Evolutionary conservation across 2,797 vertebrate species (phyloP), one percentile per base, ranked within the genome.

Genomic region (Microctenopoma stevenorrisi): DNA sequence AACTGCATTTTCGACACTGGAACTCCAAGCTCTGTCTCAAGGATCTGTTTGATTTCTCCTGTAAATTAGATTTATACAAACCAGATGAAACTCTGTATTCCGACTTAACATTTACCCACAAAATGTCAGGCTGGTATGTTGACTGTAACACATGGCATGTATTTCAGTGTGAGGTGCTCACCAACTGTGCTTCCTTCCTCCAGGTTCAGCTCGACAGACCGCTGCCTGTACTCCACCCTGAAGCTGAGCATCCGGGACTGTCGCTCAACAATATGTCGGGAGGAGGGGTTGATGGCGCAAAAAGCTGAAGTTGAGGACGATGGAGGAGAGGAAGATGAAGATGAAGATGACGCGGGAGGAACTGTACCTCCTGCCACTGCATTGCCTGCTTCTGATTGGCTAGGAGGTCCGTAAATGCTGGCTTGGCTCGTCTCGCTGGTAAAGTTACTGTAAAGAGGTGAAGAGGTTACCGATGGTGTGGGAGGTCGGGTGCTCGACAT

Each of bases 1-100:
- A 99, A 95, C 82, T 98, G 95, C 97, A 99, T 99, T 96, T 98
- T 98, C 84, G 97, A 95, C 38, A 94, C 92, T 82, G 97, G 97
- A 86, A 99, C 93, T 63, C 95, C 96, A 72, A 99, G 95, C 84
- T 99, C 98, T 85, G 96, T 96, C 94, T 97, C 96, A 68, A 99
- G 94, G 91, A 99, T 95, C 77, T 93, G 94, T 94, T 99, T 99
- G 89, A 99, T 97, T 74, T 96, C 96, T 81, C 97, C 98, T 99
- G 89, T 60, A 65, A 83, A 67, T 90, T 44, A 84, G 67, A 83
- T 84, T 59, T 63, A 85, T 15, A 43, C 12, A 55, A 26, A 76
- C 15, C 42, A 73, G 11, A 38, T 3, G 15, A 61, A 52, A 67
- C 6, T 9, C 1, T 33, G 22, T 2, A 64, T 64, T 65, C 30